phyloP scores from a whole-genome alignment of 2,797 vertebrate species.

The Sebastes diploproa region DNA sequence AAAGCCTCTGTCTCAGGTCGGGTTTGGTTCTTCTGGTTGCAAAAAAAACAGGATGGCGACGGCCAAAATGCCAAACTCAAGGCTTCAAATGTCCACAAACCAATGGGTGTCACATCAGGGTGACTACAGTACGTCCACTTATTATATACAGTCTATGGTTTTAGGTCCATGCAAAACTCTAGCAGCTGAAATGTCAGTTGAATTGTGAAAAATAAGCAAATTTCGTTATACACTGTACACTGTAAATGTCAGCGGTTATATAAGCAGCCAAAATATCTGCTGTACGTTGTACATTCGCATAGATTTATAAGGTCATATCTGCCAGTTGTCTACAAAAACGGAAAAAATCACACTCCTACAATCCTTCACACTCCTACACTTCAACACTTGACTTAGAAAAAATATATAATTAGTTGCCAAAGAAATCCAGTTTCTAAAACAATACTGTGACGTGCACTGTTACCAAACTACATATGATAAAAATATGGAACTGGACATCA shows the following conservation, averaged over 20 bases:
- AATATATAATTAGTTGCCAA: background rate
- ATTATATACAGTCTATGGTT: too few relatives aligned
- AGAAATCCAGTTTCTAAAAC: background rate
- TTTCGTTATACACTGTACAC: background rate
- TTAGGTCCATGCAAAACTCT: too few relatives aligned
- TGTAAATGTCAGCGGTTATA: background rate
- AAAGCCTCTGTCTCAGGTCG: too few relatives aligned
- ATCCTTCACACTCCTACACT: constrained; percentile 18
- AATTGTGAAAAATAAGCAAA: background rate
- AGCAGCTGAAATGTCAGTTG: background rate
- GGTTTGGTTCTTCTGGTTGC: too few relatives aligned
- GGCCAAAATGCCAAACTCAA: too few relatives aligned
- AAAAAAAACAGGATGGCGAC: too few relatives aligned
- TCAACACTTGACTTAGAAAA: background rate
- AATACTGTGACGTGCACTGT: background rate
- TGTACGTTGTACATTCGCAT: background rate
- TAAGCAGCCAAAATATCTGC: background rate
- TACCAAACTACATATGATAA: background rate
- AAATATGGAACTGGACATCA: background rate
- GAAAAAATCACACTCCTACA: constrained; percentile 16
- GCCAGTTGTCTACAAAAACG: constrained; percentile 8
- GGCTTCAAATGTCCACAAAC: too few relatives aligned
- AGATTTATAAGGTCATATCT: background rate
- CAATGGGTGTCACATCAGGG: too few relatives aligned
- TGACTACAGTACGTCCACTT: too few relatives aligned